Evolutionary conservation across 2,888 invertebrate species (phyloP).

Genomic region (Eupithecia inturbata): DNA sequence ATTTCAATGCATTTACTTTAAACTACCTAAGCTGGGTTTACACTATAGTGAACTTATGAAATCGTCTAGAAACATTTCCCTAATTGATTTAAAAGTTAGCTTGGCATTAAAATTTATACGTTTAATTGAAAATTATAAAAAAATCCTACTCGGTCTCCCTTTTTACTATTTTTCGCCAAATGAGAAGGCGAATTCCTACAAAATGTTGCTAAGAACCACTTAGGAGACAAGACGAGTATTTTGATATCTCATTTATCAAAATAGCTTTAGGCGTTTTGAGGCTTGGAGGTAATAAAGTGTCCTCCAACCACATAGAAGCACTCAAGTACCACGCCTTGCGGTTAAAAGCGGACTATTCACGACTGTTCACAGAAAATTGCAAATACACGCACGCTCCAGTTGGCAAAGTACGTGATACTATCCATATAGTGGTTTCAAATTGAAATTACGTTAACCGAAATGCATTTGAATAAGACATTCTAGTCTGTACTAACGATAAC

Average conservation of each 20-base stretch:
- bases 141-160: not conserved
- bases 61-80: not conserved
- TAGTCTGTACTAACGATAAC: not conserved
- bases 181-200: not conserved
- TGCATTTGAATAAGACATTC: not conserved
- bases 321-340: not conserved
- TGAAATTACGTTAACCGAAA: not conserved
- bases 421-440: not conserved
- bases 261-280: not conserved
- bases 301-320: not conserved
- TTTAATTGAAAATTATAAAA: not conserved
- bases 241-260: not conserved
- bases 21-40: slow-evolving; percentile 32
- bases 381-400: not conserved
- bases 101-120: not conserved
- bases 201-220: not conserved
- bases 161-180: not conserved
- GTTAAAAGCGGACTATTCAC: not conserved
- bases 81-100: not conserved
- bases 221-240: not conserved
- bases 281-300: not conserved
- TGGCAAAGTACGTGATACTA: not conserved
- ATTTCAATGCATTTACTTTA: slow-evolving; percentile 61
- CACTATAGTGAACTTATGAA: not conserved
- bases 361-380: not conserved